Conservation (phyloP, 1,140 invertebrate genomes). For the Mesaphorura yosii region DNA sequence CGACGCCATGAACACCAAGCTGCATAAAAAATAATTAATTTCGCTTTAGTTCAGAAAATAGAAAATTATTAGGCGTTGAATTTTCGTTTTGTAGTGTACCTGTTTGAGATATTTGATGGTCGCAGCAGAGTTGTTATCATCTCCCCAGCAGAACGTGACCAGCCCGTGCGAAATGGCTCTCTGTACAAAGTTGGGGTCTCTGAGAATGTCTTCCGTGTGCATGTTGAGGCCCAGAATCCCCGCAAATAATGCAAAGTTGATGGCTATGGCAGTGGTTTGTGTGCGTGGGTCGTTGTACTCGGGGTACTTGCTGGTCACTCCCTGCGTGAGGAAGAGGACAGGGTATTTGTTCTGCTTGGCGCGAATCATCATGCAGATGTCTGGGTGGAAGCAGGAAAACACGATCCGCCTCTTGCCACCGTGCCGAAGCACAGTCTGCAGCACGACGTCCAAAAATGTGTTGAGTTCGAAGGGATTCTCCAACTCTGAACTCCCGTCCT, state of each 20-base stretch:
- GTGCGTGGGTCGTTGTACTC: conserved; percentile 74
- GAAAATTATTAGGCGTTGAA: too few species aligned
- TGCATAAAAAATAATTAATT: too few species aligned
- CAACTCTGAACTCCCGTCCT: conserved; percentile 74
- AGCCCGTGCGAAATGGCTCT: conserved; percentile 61
- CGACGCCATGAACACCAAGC: conserved; percentile 78
- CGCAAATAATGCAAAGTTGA: conserved; percentile 63
- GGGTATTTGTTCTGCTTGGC: conserved; percentile 92
- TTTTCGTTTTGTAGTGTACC: too few species aligned
- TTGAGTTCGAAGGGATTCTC: conserved; percentile 83
- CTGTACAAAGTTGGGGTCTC: conserved; percentile 66
- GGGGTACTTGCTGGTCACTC: conserved; percentile 63
- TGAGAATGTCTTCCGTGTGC: conserved; percentile 78
- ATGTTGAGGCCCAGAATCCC: conserved; percentile 79
- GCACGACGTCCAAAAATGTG: conserved; percentile 73
- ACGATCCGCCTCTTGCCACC: conserved; percentile 67
- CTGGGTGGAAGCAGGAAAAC: conserved; percentile 89
- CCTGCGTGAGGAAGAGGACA: conserved; percentile 83
- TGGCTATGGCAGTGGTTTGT: conserved; percentile 63
- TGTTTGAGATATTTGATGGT: conserved; percentile 74
- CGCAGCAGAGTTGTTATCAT: conserved; percentile 81
- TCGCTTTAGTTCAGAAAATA: too few species aligned
- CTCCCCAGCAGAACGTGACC: conserved; percentile 90
- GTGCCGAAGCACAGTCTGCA: conserved; percentile 60
- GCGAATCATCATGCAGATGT: conserved; percentile 81